Evolutionary conservation across 2,888 invertebrate species (phyloP).

Genomic region (Alitta virens): DNA sequence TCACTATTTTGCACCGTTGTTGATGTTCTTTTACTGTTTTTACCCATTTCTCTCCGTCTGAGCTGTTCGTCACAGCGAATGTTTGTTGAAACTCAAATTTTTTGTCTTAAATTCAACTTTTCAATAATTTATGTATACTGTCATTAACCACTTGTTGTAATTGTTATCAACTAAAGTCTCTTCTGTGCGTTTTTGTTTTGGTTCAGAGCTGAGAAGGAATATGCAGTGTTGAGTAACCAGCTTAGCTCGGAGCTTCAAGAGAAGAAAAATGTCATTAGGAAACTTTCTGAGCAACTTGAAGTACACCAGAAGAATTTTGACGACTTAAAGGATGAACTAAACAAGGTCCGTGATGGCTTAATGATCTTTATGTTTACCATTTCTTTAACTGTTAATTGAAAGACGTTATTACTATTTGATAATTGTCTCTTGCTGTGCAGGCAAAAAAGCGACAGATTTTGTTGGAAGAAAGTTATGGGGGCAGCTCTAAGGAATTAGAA

Average conservation of each 20-base stretch:
- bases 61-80: too few relatives aligned
- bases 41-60: too few relatives aligned
- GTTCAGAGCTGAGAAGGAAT: slow-evolving; percentile 47
- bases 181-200: too few relatives aligned
- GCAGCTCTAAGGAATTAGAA: slow-evolving; percentile 49
- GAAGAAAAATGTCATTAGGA: slow-evolving; percentile 46
- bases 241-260: slow-evolving; percentile 47
- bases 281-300: slow-evolving; percentile 50
- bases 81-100: too few relatives aligned
- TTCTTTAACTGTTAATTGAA: too few relatives aligned
- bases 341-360: slow-evolving; percentile 50
- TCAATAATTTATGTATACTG: too few relatives aligned
- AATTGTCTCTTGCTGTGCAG: slow-evolving; percentile 28
- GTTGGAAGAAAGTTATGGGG: slow-evolving; percentile 52
- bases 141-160: too few relatives aligned
- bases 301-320: slow-evolving; percentile 52
- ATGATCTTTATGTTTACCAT: too few relatives aligned
- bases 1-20: too few relatives aligned
- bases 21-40: too few relatives aligned
- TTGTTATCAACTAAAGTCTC: too few relatives aligned
- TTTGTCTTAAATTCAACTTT: too few relatives aligned
- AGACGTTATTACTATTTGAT: not conserved
- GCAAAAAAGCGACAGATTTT: slow-evolving; percentile 50
- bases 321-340: slow-evolving; percentile 51
- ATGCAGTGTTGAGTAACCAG: slow-evolving; percentile 38